These are phyloP conservation scores for Spea multiplicata DNA, from an alignment of 2,113 vertebrate species.

Conservation along the genomic window DNA sequence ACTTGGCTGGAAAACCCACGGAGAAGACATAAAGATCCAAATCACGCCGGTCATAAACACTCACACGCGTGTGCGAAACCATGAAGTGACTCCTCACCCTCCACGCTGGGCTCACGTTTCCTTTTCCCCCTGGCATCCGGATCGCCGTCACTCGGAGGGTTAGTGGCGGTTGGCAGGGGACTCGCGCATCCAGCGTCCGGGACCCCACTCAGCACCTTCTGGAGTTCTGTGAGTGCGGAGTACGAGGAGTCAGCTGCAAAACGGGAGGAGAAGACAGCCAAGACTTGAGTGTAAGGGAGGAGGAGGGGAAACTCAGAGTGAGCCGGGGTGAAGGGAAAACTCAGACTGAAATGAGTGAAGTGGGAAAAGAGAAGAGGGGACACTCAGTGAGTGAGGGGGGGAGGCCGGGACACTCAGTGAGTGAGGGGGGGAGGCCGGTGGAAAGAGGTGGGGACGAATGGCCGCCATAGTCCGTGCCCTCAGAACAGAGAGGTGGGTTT, in stretches of 20 bases:
- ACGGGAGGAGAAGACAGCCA: not conserved
- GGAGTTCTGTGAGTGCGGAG: constrained; percentile 3
- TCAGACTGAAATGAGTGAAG: not conserved
- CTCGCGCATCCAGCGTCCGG: not conserved
- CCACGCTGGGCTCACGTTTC: not conserved
- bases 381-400: not conserved
- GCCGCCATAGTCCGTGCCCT: not conserved
- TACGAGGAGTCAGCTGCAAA: not conserved
- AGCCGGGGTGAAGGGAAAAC: too few relatives aligned
- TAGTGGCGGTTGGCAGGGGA: constrained; percentile 6
- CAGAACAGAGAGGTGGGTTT: not conserved
- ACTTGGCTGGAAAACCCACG: not conserved
- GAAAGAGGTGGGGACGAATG: not conserved
- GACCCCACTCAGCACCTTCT: constrained; percentile 16
- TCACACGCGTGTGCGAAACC: not conserved
- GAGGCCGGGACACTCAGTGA: not conserved
- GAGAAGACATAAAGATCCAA: not conserved
- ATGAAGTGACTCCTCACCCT: not conserved
- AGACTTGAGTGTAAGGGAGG: not conserved
- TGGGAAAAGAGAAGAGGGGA: not conserved
- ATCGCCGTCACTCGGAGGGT: constrained; percentile 24
- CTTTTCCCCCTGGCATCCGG: not conserved
- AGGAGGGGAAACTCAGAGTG: not conserved
- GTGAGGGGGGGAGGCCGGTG: not conserved
- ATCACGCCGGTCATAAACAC: too few relatives aligned